Evolutionary conservation across 2,797 vertebrate species (phyloP), one percentile per base, ranked within the genome.

Genomic region (Euthynnus affinis): DNA sequence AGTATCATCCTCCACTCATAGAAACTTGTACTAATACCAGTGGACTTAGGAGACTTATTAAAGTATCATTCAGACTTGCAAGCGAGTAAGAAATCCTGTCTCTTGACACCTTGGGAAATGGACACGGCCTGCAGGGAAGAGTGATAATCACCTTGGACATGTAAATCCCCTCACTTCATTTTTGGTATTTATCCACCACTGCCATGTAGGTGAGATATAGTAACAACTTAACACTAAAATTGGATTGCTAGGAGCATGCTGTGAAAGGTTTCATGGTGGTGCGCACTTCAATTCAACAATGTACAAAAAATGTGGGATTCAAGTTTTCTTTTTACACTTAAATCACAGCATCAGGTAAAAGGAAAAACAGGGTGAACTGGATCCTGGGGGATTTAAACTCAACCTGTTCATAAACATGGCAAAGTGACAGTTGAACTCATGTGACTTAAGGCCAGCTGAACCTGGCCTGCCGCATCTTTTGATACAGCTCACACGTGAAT

Each of bases 361-460:
- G 46, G 14, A 2, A 18, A 78, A 55, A 64, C 9, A 34, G 60
- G 48, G 40, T 80, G 63, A 83, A 74, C 12, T 71, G 53, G 32
- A 57, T 77, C 77, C 71, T 34, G 51, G 8, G 63, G 84, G 67
- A 61, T 48, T 69, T 66, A 55, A 80, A 71, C 59, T 68, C 78
- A 78, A 58, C 80, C 62, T 85, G 44, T 42, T 86, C 58, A 10
- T 64, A 66, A 85, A 82, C 57, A 53, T 77, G 65, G 80, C 78
- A 84, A 77, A 74, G 70, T 81, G 87, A 87, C 87, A 88, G 83
- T 49, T 69, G 78, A 79, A 61, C 74, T 74, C 73, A 86, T 83
- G 85, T 85, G 78, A 88, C 87, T 84, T 73, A 66, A 57, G 23
- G 59, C 75, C 74, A 83, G 87, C 88, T 85, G 65, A 4, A 66